Base-by-base conservation (phyloP, 2,888 invertebrate genomes). In the Eudemis profundana region DNA sequence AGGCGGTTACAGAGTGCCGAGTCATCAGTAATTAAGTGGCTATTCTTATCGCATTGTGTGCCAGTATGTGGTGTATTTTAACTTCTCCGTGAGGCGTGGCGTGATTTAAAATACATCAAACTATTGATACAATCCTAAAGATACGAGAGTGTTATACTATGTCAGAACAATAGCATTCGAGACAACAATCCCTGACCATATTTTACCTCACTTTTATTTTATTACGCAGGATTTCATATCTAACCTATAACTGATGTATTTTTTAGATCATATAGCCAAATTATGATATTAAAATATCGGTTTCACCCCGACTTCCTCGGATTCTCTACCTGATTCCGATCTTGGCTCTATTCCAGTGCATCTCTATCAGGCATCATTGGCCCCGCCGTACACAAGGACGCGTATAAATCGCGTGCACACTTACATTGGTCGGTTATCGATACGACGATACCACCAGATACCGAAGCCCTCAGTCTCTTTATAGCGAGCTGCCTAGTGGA, bases 11-110 rank as follows among this genome's bases (percentile, higher is more conserved):
- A 27, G 51, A 38, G 44, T 40, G 65, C 65, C 33, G 65, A 65
- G 65, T 65, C 65, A 65, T 46, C 53, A 53, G 65, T 65, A 53
- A 51, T 65, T 65, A 65, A 65, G 53, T 60, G 60, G 44, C 53
- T 53, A 51, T 36, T 47, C n/a, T 33, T 33, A 40, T 47, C 15
- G 46, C 23, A 36, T 62, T 65, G 53, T 53, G 56, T 12, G 42
- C 46, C n/a, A n/a, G 29, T 19, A 8, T 19, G 17, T 5, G 42
- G 29, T 33, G 33, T 54, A 17, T 27, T n/a, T 27, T n/a, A 8
- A 21, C 19, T n/a, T 27, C 12, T 33, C 36, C 4, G 17, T 17
- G 21, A 21, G 46, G n/a, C n/a, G 46, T 19, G n/a, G n/a, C n/a
- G n/a, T n/a, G n/a, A n/a, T n/a, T n/a, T n/a, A n/a, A n/a, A n/a